Evolutionary conservation across 2,113 vertebrate genomes (phyloP), one percentile per base, ranked within the genome.

Genomic region (Athene noctua): DNA sequence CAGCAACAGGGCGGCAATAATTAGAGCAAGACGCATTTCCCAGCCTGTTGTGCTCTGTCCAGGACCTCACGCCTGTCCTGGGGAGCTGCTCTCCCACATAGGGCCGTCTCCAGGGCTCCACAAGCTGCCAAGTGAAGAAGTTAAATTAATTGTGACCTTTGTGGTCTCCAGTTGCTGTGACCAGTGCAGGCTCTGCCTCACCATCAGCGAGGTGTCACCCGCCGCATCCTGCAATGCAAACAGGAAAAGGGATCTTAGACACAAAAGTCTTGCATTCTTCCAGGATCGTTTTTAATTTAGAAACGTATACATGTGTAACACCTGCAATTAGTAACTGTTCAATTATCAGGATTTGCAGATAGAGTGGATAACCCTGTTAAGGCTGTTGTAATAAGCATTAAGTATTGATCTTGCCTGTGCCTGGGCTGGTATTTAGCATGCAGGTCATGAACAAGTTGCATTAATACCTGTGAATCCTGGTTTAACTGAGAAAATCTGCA

Each of bases 31-130:
- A 15, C 2, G 14, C 44, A 3, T 21, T 66, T 66, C 66, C 38
- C 77, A 51, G 30, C 32, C 40, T 5, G 9, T 5, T 6, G n/a
- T 6, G 47, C 58, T 34, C 17, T 13, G 36, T 2, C 22, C 46
- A 7, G 77, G 62, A 19, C 4, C 30, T 18, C 2, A 0, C 12
- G 15, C 12, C 18, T 4, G 1, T 10, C 40, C 61, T 0, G 0
- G 21, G 52, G 7, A 61, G 59, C 92, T 49, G 25, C 42, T 44
- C 19, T 4, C 17, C 2, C 29, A 2, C 58, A 32, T 1, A 0
- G 2, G 2, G 26, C 34, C 8, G 0, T 12, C 27, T 6, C 68
- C 4, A 1, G 25, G 38, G 47, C 44, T 62, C 46, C 5, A 5
- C 34, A 2, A 12, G 70, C 49, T 38, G 65, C 73, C 2, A 0